Evolutionary conservation across 2,888 invertebrate species (phyloP).

Genomic region (Spodoptera exigua): DNA sequence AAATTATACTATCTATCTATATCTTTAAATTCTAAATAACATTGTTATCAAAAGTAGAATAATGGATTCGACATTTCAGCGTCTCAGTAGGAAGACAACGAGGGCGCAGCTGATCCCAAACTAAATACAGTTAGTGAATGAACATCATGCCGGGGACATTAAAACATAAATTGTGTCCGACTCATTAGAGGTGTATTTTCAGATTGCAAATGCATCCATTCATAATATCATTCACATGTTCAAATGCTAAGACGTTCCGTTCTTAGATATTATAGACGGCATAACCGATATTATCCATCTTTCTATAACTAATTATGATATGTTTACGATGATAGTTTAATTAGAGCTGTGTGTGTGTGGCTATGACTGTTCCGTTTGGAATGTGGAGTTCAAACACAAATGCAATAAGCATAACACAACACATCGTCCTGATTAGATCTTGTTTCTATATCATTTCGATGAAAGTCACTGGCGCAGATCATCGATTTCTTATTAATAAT

Average conservation of each 20-base stretch:
- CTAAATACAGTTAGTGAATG: constrained; percentile 58
- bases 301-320: constrained; percentile 11
- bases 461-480: too few relatives aligned
- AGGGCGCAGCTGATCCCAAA: constrained; percentile 35
- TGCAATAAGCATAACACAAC: constrained; percentile 10
- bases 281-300: constrained; percentile 12
- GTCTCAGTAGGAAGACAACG: constrained; percentile 36
- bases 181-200: constrained; percentile 71
- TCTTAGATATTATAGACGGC: constrained; percentile 11
- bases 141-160: constrained; percentile 60
- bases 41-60: constrained; percentile 1
- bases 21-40: too few relatives aligned
- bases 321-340: constrained; percentile 1
- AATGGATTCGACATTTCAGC: constrained; percentile 17
- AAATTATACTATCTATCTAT: neutral
- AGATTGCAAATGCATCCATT: constrained; percentile 76
- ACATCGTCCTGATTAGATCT: constrained; percentile 6
- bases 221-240: constrained; percentile 64
- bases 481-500: constrained; percentile 14
- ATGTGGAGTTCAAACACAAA: constrained; percentile 18
- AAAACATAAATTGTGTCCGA: constrained; percentile 64
- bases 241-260: constrained; percentile 23
- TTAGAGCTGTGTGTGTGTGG: constrained; percentile 2
- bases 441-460: constrained; percentile 1
- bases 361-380: constrained; percentile 12